Base-by-base conservation (phyloP, 2,113 vertebrate species). In the Syngnathus floridae region DNA sequence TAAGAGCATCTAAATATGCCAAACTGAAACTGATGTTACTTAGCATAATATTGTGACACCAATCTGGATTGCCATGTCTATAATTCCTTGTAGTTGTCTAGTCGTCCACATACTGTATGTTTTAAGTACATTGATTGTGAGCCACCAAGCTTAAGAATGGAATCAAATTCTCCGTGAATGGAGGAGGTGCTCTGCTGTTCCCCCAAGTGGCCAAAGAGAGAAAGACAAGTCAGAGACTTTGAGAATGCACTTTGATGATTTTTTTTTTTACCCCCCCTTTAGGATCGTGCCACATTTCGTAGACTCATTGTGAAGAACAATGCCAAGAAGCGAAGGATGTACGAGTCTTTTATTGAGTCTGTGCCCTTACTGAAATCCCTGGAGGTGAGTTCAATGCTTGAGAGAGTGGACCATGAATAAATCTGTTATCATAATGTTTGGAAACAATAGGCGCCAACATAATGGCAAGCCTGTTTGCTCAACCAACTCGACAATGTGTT, bases 231-330 rank as follows among this genome's bases (percentile, higher is more conserved):
- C 54, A 16, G 13, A 26, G 14, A 8, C 12, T 61, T 16, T 46
- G 11, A 35, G 35, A 36, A 49, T 17, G 22, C 35, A n/a, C 11
- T 35, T 36, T 13, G 2, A 22, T 16, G 58, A 40, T 62, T 58
- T 37, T 7, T 1, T n/a, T n/a, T n/a, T n/a, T 9, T 51, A 26
- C 17, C 19, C 21, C 40, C 21, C 36, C n/a, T 22, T 43, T 69
- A 99, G 97, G 97, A 99, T 79, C 94, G 96, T 54, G 91, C 93
- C 78, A 99, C 97, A 0, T 99, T 99, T 88, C 95, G 95, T 88
- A 93, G 96, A 89, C 96, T 99, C 88, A 94, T 99, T 77, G 67
- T 98, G 82, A 99, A 99, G 89, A 96, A 95, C 87, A 98, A 98
- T 1, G 94, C 94, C 67, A 97, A 94, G 87, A 99, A 98, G 89